Base-by-base conservation (phyloP, 2,797 vertebrate genomes). In the Kryptopterus vitreolus region DNA sequence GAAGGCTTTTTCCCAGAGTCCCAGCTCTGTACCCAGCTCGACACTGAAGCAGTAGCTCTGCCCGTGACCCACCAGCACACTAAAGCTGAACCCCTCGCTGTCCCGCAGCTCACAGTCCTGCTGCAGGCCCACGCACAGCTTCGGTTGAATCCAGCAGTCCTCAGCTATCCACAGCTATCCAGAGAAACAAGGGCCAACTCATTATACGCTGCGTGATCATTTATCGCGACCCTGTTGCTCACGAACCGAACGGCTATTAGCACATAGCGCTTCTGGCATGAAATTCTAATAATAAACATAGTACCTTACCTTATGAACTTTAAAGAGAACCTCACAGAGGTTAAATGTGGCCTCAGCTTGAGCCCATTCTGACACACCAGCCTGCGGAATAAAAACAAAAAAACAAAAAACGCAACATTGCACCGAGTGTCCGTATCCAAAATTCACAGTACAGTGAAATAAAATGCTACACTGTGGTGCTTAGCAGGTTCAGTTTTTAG, bases 311-410 rank as follows among this genome's bases (percentile, higher is more conserved):
- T 97, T 97, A 90, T 98, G 95, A 88, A 96, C 94, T 93, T 97
- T 97, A 93, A 97, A 97, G 73, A 98, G 94, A 91, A 97, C 96
- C 95, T 98, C 97, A 95, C 96, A 98, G 95, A 98, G 96, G 95
- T 95, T 94, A 92, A 97, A 96, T 80, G 93, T 91, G 77, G 94
- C 95, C 91, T 97, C 97, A 81, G 96, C 95, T 87, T 91, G 91
- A 85, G 92, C 91, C 97, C 97, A 98, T 89, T 98, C 96, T 80
- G 93, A 88, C 0, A 92, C 92, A 91, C 92, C 94, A 89, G 96
- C 92, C 97, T 98, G 85, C 2, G 48, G 88, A 81, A 86, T 81
- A 80, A 90, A 55, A 90, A 46, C 48, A 88, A 82, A 43, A 9
- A 43, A 43, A 43, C 6, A 84, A 57, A 87, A 86, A 50, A 62